A percentile compares a stretch with the other conserved stretches of the same genome.
Evolutionary conservation across 2,113 vertebrate species (phyloP).

Genomic region (Perca schrenkii): DNA sequence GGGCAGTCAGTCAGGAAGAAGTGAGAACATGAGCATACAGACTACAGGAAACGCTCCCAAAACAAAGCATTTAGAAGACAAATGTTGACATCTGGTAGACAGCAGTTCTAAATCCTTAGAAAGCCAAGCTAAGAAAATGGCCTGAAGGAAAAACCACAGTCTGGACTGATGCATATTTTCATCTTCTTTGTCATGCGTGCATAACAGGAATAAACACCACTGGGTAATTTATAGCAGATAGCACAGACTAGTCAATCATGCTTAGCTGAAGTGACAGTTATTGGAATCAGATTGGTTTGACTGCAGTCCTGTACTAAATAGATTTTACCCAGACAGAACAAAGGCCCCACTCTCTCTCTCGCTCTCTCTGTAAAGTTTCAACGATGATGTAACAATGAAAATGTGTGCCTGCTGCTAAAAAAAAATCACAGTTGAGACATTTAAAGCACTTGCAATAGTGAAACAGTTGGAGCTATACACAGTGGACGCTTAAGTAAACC

Average conservation of each 20-base stretch:
- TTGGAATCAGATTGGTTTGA: conserved; percentile 25
- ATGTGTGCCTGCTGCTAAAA: too few relatives aligned
- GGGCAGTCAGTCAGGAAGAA: background rate
- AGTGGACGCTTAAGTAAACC: too few relatives aligned
- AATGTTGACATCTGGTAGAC: conserved; percentile 41
- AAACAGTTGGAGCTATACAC: too few relatives aligned
- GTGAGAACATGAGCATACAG: background rate
- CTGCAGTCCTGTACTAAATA: background rate
- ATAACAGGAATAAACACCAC: background rate
- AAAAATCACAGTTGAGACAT: too few relatives aligned
- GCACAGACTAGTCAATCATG: conserved; percentile 8
- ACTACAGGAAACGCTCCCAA: conserved; percentile 8
- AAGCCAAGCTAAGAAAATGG: background rate
- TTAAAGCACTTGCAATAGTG: too few relatives aligned
- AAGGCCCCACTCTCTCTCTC: background rate
- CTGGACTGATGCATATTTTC: conserved; percentile 11
- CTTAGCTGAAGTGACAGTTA: conserved; percentile 16
- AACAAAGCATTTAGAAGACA: background rate
- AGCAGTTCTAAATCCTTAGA: background rate
- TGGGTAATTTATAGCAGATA: background rate
- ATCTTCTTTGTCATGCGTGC: background rate
- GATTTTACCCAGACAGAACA: conserved; percentile 2
- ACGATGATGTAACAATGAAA: background rate
- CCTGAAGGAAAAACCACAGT: conserved; percentile 26
- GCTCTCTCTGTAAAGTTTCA: background rate